Evolutionary conservation across 2,113 vertebrate species (phyloP).

Genomic region (Leucopsar rothschildi): DNA sequence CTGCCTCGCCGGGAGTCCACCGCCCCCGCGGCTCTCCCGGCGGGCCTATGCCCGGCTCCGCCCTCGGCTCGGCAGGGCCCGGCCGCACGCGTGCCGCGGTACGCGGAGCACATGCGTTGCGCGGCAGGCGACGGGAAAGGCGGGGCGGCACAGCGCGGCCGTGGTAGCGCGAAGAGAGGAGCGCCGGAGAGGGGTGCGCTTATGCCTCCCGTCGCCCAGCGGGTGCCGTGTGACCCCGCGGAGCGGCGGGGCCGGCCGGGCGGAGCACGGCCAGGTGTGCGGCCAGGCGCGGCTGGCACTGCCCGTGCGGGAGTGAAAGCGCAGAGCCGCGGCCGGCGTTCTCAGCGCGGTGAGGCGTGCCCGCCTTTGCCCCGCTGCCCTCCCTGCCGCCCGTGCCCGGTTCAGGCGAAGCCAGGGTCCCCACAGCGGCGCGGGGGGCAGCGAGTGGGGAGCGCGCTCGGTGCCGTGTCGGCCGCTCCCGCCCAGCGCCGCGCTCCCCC

Average conservation of each 20-base stretch:
- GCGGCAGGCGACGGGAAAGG: neutral
- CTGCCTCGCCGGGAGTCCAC: neutral
- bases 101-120: neutral
- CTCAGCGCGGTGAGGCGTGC: neutral
- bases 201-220: neutral
- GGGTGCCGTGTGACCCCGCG: neutral
- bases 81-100: neutral
- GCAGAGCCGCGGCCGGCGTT: neutral
- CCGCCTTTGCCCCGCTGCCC: too few relatives aligned
- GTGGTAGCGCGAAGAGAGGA: too few relatives aligned
- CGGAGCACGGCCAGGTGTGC: neutral
- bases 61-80: neutral
- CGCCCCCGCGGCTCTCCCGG: neutral
- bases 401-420: rapidly evolving
- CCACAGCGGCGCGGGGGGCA: neutral
- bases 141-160: neutral
- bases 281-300: neutral
- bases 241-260: too few relatives aligned
- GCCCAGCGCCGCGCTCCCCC: rapidly evolving
- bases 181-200: neutral
- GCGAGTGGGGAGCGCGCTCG: too few relatives aligned
- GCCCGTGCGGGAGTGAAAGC: neutral
- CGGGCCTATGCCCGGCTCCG: neutral
- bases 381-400: neutral
- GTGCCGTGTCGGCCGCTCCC: neutral